Base-by-base conservation (phyloP, 1,140 invertebrate species). In the Bombus breviceps region DNA sequence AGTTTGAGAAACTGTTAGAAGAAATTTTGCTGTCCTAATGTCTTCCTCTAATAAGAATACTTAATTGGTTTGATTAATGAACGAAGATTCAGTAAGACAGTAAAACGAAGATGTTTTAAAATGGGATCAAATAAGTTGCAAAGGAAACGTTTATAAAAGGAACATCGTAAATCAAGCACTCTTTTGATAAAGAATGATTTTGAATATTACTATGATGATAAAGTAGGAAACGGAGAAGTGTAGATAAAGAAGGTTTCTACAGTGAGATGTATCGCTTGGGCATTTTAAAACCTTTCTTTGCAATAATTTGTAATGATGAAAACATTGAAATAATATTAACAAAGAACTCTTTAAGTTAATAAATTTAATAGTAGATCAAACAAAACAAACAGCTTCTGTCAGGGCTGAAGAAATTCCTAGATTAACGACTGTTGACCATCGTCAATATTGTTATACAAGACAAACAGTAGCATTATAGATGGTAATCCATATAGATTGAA, bases 81-180 rank as follows among this genome's bases (percentile, higher is more conserved):
- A 53, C 47, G 47, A 22, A 8, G 47, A 53, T 53, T 53, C 5
- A 43, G 18, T 43, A 32, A 12, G 15, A 71, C 43, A 12, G 10
- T 25, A 25, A 72, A 41, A 77, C 32, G 1, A 22, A 68, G 2
- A 37, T 71, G 53, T 66, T 53, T 62, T 37, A 34, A 37, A 68
- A 34, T 34, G 59, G 25, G 8, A 4, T 12, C 37, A 41, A 68
- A 15, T 28, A 25, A 1, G 12, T 28, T 66, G 5, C 12, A 22
- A 73, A 22, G 71, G 25, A n/a, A 22, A 5, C 39, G 32, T 47
- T 39, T 1, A 0, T 69, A 25, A 37, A 83, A 76, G n/a, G 59
- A 10, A 62, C 10, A 43, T n/a, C 43, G 34, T n/a, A 57, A 77
- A 89, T 81, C 53, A 81, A 77, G 72, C 77, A 59, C 82, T 32